These are phyloP conservation scores for Ophion costatus DNA, from an alignment of 2,888 invertebrate genomes.

Conservation along the genomic window DNA sequence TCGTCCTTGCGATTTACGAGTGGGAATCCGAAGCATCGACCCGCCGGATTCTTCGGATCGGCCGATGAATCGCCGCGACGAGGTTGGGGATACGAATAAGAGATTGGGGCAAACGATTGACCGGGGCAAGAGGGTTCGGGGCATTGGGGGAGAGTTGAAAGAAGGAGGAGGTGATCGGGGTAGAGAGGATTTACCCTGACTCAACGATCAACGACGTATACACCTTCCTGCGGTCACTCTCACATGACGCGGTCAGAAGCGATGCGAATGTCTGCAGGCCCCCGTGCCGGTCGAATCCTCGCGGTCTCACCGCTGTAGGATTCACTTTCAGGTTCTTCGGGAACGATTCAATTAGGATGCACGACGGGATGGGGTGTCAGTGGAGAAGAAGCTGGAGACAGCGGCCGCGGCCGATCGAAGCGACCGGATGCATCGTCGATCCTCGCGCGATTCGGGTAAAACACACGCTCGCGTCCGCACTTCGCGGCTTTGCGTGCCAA, in stretches of 20 bases:
- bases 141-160: neutral
- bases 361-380: conserved; percentile 1
- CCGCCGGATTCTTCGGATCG: conserved; percentile 11
- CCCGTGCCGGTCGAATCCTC: conserved; percentile 73
- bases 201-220: conserved; percentile 46
- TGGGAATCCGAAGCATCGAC: conserved; percentile 38
- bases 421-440: too few species aligned
- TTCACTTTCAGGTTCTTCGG: conserved; percentile 49
- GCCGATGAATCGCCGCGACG: conserved; percentile 45
- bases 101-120: conserved; percentile 55
- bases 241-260: conserved; percentile 47
- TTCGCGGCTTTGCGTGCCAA: too few species aligned
- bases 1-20: conserved; percentile 44
- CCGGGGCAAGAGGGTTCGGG: conserved; percentile 59
- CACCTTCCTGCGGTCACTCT: conserved; percentile 41
- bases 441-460: too few species aligned
- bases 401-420: too few species aligned
- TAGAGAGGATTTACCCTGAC: conserved; percentile 56
- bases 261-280: conserved; percentile 73
- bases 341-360: conserved; percentile 81
- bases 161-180: conserved; percentile 53
- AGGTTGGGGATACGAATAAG: conserved; percentile 43
- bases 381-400: conserved; percentile 26
- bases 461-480: too few species aligned
- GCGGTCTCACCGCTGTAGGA: conserved; percentile 72